Evolutionary conservation across 1,140 invertebrate species (phyloP).

Genomic region (Plodia interpunctella): DNA sequence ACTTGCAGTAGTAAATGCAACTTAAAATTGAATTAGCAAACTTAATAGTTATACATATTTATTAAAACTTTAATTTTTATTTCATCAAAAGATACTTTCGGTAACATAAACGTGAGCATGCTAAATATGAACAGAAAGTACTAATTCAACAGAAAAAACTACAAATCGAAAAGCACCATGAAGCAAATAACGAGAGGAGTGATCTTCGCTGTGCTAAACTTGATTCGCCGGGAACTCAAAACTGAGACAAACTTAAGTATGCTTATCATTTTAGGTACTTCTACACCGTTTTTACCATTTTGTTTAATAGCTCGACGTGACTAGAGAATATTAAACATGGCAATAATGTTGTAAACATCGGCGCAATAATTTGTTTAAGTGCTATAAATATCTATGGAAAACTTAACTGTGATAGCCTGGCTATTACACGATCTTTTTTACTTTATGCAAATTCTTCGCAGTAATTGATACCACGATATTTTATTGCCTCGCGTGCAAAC

Average conservation of each 20-base stretch:
- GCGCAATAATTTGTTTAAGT: not conserved
- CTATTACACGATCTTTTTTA: constrained; percentile 19
- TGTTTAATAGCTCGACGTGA: not conserved
- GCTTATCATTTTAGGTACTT: not conserved
- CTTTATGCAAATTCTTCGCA: constrained; percentile 51
- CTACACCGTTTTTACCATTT: not conserved
- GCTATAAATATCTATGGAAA: not conserved
- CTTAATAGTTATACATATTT: no score
- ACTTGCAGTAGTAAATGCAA: no score
- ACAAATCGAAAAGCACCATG: no score
- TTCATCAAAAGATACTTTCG: no score
- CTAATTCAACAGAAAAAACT: no score
- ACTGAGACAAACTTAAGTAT: not conserved
- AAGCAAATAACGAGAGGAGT: no score
- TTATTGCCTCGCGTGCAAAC: constrained; percentile 53
- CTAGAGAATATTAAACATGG: not conserved
- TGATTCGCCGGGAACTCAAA: not conserved
- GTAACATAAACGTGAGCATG: no score
- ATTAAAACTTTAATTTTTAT: no score
- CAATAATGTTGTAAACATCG: constrained; percentile 1
- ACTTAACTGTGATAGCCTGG: not conserved
- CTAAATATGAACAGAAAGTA: no score
- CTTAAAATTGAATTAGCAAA: no score
- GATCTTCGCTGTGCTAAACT: no score
- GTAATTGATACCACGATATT: constrained; percentile 40